phyloP scores from a whole-genome alignment of 2,113 vertebrate species.

The Cryptotis parvus region DNA sequence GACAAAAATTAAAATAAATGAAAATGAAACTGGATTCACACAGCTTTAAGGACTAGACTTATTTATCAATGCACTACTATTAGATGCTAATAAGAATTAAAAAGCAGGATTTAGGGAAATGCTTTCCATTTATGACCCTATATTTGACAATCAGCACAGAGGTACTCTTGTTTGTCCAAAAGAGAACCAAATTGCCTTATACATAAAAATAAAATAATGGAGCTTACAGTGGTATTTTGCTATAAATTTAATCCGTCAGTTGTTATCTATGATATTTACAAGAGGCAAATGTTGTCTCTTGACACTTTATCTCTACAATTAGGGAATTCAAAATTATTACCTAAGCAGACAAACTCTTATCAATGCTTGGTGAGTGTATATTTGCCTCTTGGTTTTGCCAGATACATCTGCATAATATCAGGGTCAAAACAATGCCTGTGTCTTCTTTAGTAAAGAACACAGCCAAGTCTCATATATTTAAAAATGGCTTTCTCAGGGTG shows the following conservation, averaged over 20 bases:
- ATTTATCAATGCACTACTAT: conserved; percentile 11
- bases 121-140: neutral
- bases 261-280: neutral
- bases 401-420: neutral
- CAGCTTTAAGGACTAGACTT: conserved; percentile 20
- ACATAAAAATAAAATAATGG: conserved; percentile 25
- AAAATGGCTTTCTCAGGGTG: conserved; percentile 36
- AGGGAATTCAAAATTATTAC: conserved; percentile 29
- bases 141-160: neutral
- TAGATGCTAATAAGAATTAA: conserved; percentile 20
- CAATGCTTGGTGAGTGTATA: neutral
- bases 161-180: neutral
- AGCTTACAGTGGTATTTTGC: neutral
- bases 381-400: neutral
- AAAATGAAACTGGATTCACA: conserved; percentile 27
- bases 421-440: conserved; percentile 13
- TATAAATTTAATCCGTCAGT: conserved; percentile 5
- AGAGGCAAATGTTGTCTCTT: conserved; percentile 25
- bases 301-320: neutral
- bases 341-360: neutral
- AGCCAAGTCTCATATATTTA: neutral
- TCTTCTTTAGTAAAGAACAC: neutral
- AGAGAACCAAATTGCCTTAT: neutral
- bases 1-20: conserved; percentile 60
- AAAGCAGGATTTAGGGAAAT: neutral